Evolutionary conservation across 2,888 invertebrate genomes (phyloP).

Genomic region (Escarpia spicata): DNA sequence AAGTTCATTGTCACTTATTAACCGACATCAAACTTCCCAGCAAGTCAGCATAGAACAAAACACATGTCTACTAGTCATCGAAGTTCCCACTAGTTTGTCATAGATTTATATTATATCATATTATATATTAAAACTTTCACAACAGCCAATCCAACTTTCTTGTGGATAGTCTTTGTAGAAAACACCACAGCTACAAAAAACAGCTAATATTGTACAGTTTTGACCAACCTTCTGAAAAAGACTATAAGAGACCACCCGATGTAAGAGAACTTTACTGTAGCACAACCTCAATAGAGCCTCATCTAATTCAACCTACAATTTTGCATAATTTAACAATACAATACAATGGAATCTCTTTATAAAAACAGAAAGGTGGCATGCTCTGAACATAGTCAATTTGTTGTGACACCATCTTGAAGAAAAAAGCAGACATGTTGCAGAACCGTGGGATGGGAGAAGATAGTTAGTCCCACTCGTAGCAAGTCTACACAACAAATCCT

Average conservation of each 20-base stretch:
- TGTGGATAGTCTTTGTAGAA: background rate
- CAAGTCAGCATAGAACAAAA: background rate
- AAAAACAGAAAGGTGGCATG: background rate
- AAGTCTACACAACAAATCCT: constrained; percentile 12
- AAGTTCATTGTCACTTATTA: background rate
- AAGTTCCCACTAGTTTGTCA: background rate
- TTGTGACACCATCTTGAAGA: background rate
- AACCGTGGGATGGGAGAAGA: background rate
- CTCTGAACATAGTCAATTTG: background rate
- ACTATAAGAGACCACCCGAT: background rate
- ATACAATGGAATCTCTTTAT: background rate
- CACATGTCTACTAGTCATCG: background rate
- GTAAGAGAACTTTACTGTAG: background rate
- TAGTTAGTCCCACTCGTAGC: background rate
- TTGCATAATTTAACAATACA: background rate
- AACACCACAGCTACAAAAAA: background rate
- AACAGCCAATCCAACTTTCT: background rate
- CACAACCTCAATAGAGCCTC: background rate
- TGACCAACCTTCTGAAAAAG: background rate
- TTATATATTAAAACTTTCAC: constrained; percentile 8
- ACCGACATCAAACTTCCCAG: background rate
- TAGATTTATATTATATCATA: background rate
- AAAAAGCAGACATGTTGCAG: background rate
- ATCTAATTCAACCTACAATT: background rate
- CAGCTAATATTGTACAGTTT: background rate